Percentiles rank a stretch among this genome's conserved stretches.
These are phyloP conservation scores for Pristionchus mayeri DNA, from an alignment of 2,888 invertebrate species.

Conservation along the genomic window DNA sequence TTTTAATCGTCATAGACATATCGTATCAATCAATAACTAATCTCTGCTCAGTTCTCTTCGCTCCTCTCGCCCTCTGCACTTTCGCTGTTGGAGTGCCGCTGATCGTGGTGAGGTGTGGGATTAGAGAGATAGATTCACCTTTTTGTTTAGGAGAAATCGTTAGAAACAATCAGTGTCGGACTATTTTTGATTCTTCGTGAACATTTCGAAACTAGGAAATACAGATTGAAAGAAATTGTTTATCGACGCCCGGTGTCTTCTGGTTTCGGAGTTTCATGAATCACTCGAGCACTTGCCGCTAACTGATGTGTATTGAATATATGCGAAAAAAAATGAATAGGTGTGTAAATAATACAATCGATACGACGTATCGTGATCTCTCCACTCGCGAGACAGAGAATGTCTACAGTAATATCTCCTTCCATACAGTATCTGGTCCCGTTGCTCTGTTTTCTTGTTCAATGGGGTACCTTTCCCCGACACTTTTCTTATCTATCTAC, in stretches of 20 bases:
- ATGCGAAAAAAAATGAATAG: no score
- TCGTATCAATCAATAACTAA: neutral
- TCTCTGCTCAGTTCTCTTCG: constrained; percentile 79
- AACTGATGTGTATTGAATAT: no score
- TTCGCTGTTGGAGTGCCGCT: constrained; percentile 90
- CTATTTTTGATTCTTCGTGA: no score
- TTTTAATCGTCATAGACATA: constrained; percentile 56
- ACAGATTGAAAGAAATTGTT: no score
- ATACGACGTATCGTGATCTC: no score
- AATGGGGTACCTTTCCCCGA: neutral
- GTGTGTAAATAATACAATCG: no score
- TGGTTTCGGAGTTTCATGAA: no score
- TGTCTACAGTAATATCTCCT: constrained; percentile 38
- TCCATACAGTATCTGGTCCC: constrained; percentile 29
- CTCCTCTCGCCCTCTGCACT: constrained; percentile 82
- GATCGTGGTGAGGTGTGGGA: constrained; percentile 85
- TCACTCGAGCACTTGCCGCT: no score
- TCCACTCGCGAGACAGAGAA: neutral
- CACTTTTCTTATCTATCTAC: neutral
- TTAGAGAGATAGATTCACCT: no score
- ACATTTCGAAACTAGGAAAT: no score
- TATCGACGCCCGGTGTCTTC: no score
- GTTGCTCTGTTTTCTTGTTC: constrained; percentile 22
- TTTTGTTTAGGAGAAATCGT: neutral
- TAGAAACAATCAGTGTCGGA: no score